Percentiles rank a stretch among this genome's conserved stretches.
Evolutionary conservation across 1,140 invertebrate genomes (phyloP).

Genomic region (Oreohelix idahoensis): DNA sequence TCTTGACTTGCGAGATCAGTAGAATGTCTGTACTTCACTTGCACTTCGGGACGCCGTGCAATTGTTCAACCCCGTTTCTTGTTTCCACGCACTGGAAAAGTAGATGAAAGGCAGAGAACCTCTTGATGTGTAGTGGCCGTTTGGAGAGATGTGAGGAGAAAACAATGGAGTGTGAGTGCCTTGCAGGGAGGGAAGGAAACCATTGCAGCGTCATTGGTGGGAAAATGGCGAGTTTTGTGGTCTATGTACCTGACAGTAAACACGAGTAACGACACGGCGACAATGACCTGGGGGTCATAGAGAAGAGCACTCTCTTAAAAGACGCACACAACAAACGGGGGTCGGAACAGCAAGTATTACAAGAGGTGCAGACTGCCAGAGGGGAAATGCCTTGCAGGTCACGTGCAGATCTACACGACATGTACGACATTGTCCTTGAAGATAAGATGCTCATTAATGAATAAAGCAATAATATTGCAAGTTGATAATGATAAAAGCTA

Average conservation of each 20-base stretch:
- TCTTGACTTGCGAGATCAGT: not conserved
- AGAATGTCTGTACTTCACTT: not conserved
- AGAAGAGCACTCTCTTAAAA: not conserved
- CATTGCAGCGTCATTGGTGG: not conserved
- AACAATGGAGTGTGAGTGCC: not conserved
- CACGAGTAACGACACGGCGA: not conserved
- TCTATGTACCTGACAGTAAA: not conserved
- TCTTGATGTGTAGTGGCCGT: not conserved
- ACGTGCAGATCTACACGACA: too few species aligned
- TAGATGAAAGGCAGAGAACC: not conserved
- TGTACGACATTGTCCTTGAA: too few species aligned
- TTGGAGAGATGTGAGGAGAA: not conserved
- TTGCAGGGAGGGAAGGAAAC: not conserved
- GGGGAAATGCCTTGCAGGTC: too few species aligned
- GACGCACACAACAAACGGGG: not conserved
- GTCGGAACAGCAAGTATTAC: too few species aligned
- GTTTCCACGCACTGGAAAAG: not conserved
- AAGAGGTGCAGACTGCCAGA: too few species aligned
- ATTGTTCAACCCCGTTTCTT: not conserved
- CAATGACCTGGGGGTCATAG: not conserved
- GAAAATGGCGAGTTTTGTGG: not conserved
- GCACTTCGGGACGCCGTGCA: not conserved
- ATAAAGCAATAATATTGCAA: too few species aligned
- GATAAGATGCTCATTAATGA: too few species aligned
- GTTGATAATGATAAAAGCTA: too few species aligned